Evolutionary conservation across 64 coral and sea anemone species (phyloP).

Genomic region (Pocillopora damicornis): DNA sequence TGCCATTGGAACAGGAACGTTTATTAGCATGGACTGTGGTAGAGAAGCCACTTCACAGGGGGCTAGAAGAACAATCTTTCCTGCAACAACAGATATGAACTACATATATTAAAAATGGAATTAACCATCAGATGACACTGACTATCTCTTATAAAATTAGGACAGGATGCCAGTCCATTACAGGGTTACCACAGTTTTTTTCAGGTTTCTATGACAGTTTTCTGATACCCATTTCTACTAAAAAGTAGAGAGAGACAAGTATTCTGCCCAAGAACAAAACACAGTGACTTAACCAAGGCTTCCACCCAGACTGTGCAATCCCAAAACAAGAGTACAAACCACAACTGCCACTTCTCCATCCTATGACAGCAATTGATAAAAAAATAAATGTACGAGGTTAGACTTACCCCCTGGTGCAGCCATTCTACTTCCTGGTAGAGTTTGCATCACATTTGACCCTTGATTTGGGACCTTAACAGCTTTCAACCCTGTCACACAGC

Average conservation of each 20-base stretch:
- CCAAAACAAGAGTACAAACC: too few species aligned
- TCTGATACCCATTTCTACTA: too few species aligned
- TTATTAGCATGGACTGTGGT: neutral
- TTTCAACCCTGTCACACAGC: slow-evolving; percentile 69
- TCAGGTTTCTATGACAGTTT: too few species aligned
- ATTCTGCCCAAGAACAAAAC: too few species aligned
- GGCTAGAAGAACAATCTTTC: slow-evolving; percentile 37
- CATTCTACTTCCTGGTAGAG: neutral
- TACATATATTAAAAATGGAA: neutral
- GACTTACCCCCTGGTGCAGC: slow-evolving; percentile 5
- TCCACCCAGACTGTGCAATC: too few species aligned
- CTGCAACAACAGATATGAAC: neutral
- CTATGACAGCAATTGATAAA: neutral
- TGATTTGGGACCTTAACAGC: slow-evolving; percentile 74
- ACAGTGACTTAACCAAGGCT: too few species aligned
- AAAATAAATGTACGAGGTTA: neutral
- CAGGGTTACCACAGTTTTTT: too few species aligned
- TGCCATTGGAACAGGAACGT: slow-evolving; percentile 18
- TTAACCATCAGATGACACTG: neutral
- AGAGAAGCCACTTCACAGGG: slow-evolving; percentile 13
- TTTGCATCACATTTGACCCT: neutral
- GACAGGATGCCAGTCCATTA: too few species aligned
- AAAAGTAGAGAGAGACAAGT: too few species aligned
- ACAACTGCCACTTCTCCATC: too few species aligned
- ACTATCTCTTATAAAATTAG: neutral